Percentiles rank a stretch among this genome's conserved stretches.
phyloP scores from a whole-genome alignment of 1,140 invertebrate species.

The Phocides pigmalion region DNA sequence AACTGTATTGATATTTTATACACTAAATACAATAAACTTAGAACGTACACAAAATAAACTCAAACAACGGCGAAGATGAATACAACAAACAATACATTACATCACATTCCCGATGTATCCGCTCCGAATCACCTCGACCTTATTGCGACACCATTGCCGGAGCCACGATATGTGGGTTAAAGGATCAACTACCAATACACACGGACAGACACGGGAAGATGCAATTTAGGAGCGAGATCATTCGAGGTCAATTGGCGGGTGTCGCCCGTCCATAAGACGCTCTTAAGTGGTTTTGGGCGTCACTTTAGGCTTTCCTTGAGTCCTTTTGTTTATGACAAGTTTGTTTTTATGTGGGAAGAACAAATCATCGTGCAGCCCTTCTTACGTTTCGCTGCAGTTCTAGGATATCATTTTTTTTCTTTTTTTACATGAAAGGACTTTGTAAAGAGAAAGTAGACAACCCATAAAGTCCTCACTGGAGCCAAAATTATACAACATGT shows the following conservation, averaged over 20 bases:
- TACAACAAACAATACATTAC: slow-evolving; percentile 5
- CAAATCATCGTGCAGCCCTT: no score
- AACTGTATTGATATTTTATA: no score
- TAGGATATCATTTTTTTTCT: no score
- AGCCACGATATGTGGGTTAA: slow-evolving; percentile 52
- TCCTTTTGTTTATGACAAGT: no score
- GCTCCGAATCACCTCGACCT: slow-evolving; percentile 23
- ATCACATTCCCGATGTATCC: not conserved
- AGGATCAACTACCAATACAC: slow-evolving; percentile 61
- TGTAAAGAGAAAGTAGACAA: no score
- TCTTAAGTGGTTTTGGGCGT: slow-evolving; percentile 14
- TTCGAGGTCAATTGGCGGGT: slow-evolving; percentile 57
- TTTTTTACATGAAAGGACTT: no score
- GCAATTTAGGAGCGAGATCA: slow-evolving; percentile 50
- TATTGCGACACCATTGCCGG: slow-evolving; percentile 25
- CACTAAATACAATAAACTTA: no score
- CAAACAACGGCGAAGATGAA: not conserved
- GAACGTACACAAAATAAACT: no score
- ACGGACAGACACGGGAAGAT: slow-evolving; percentile 46
- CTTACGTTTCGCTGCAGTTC: no score
- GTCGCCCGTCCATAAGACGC: slow-evolving; percentile 7
- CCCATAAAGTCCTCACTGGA: no score
- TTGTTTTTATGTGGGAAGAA: no score
- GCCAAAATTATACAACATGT: no score
- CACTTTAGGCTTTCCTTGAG: not conserved